Evolutionary conservation across 2,113 vertebrate genomes (phyloP).

Genomic region (Cyprinus carpio): DNA sequence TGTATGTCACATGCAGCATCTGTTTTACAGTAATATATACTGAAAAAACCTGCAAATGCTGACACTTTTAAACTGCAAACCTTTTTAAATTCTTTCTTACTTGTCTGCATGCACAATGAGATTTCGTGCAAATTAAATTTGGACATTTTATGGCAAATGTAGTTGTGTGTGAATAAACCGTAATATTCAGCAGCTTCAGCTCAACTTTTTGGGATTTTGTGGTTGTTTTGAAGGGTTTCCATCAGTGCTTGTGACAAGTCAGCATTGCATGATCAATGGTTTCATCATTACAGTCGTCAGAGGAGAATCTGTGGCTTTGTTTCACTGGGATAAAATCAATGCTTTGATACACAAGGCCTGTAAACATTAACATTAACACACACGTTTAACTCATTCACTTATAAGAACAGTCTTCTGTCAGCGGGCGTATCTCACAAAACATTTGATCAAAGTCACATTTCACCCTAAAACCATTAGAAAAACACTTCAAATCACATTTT

Average conservation of each 20-base stretch:
- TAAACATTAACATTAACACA: not conserved
- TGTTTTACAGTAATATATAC: not conserved
- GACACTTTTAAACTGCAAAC: not conserved
- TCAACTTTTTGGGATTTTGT: too few relatives aligned
- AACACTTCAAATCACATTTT: not conserved
- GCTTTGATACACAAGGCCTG: not conserved
- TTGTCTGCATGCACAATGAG: not conserved
- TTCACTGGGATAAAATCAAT: not conserved
- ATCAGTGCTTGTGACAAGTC: not conserved
- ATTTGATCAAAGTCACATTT: not conserved
- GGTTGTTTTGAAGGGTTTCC: not conserved
- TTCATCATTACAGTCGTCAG: not conserved
- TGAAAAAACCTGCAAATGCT: not conserved
- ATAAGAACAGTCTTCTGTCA: not conserved
- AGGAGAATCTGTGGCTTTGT: not conserved
- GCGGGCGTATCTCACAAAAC: not conserved
- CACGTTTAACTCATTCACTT: not conserved
- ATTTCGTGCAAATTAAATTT: not conserved
- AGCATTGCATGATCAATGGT: not conserved
- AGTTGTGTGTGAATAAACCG: not conserved
- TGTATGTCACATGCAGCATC: too few relatives aligned
- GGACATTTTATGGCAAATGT: not conserved
- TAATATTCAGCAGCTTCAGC: not conserved
- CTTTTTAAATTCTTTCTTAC: not conserved
- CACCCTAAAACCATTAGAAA: not conserved